A percentile compares a stretch with the other conserved stretches of the same genome.
Conservation (phyloP, 1,140 invertebrate genomes). For the Colletes latitarsis region DNA sequence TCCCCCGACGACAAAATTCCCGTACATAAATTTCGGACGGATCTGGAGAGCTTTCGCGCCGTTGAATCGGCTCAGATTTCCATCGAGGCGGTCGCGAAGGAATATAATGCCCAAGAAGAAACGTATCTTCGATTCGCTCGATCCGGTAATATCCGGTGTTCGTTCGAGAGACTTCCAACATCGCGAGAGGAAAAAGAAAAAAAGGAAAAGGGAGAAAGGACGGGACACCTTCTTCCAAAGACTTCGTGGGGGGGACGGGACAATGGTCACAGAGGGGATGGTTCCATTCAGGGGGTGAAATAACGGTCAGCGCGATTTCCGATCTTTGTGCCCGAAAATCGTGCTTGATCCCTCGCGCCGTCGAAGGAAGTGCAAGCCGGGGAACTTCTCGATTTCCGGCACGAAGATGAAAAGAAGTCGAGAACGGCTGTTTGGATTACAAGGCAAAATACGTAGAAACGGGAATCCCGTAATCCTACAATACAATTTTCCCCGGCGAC, state of each 20-base stretch:
- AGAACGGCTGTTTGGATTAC: constrained; percentile 70
- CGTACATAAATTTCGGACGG: constrained; percentile 3
- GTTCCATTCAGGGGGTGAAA: constrained; percentile 41
- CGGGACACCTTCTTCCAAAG: constrained; percentile 5
- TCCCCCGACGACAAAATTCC: no score
- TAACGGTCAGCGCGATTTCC: constrained; percentile 59
- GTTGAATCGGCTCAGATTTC: constrained; percentile 14
- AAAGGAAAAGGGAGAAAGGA: background rate
- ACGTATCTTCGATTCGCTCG: constrained; percentile 11
- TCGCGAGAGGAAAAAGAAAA: background rate
- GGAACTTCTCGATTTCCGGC: constrained; percentile 34
- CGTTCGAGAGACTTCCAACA: constrained; percentile 2
- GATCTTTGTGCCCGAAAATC: constrained; percentile 64
- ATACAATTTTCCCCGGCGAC: constrained; percentile 49
- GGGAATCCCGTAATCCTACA: constrained; percentile 74
- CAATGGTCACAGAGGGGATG: constrained; percentile 9
- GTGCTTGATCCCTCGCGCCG: constrained; percentile 49
- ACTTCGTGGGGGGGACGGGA: background rate
- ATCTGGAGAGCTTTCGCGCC: background rate
- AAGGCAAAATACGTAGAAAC: constrained; percentile 75
- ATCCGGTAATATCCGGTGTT: constrained; percentile 34
- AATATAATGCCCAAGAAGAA: constrained; percentile 2
- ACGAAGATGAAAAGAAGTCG: background rate
- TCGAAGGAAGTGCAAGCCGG: constrained; percentile 37
- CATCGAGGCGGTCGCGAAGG: background rate